Conservation (phyloP, 2,797 vertebrate genomes). For the Hydrocynus forskahlii region DNA sequence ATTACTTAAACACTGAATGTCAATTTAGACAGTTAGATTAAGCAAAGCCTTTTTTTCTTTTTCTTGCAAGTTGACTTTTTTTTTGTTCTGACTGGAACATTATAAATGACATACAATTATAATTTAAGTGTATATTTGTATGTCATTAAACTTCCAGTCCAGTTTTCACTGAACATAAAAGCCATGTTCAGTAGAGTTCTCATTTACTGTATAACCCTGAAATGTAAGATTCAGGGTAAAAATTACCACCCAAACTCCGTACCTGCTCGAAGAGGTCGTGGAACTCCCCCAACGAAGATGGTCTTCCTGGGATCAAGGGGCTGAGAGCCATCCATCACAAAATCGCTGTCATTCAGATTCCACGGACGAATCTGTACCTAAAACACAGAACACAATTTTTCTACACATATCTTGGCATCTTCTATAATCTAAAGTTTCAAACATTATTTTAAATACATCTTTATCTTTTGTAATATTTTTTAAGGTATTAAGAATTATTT, state of each 20-base stretch:
- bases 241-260: constrained; percentile 38
- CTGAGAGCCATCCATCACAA: constrained; percentile 99
- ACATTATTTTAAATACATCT: too few species aligned
- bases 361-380: constrained; percentile 98
- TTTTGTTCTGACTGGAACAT: too few species aligned
- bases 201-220: neutral
- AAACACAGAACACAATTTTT: constrained; percentile 1
- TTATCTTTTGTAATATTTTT: too few species aligned
- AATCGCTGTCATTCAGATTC: constrained; percentile 99
- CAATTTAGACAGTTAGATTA: neutral
- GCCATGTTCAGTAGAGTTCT: neutral
- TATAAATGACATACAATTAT: too few species aligned
- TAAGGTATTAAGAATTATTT: too few species aligned
- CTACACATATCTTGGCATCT: too few species aligned
- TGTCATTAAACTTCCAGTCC: neutral
- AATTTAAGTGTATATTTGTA: neutral
- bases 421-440: too few species aligned
- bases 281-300: constrained; percentile 98
- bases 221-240: too few species aligned
- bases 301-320: constrained; percentile 98
- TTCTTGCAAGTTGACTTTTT: too few species aligned
- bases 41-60: neutral
- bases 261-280: constrained; percentile 97
- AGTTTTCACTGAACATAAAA: neutral
- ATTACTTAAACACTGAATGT: too few species aligned